Evolutionary conservation across 2,888 invertebrate species (phyloP), one percentile per base, ranked within the genome.

Genomic region (Metalampra italica): DNA sequence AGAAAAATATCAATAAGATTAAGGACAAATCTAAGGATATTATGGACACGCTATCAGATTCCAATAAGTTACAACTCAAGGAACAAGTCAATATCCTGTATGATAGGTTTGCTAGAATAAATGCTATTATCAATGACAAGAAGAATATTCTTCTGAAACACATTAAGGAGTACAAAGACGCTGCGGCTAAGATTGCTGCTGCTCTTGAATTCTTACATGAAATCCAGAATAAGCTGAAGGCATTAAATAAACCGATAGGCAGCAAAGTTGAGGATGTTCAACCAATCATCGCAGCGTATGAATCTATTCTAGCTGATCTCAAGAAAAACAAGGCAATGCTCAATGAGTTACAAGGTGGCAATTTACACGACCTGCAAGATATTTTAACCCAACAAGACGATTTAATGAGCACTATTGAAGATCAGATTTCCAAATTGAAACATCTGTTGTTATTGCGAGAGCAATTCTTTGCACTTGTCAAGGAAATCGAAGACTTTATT

Each of bases 221-320:
- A 61, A 93, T 97, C n/a, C 96, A 97, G 72, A 93, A 93, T 50
- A 94, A 96, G 71, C 79, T 98, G 12, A 94, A 95, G 57, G 94
- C 94, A 50, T 82, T 97, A 1, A 95, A 94, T 66, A 94, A 94
- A 76, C 97, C 97, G 0, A 93, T 97, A 36, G 97, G 98, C 9
- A 94, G 94, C 47, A 94, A 94, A 68, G 94, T 95, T 1, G 96
- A 97, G 70, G 98, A 98, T 75, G 97, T 97, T 0, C 94, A 96
- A 72, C 93, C 94, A n/a, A 91, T 96, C 59, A 89, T 96, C 29
- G 91, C 91, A 36, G 92, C 94, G 0, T 96, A 96, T 65, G 96
- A 96, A 82, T 91, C 92, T 59, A 94, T 97, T 45, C 81, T 96
- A 14, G 91, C 91, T 50, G 95, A 96, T 57, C 82, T 97, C 0